These are phyloP conservation scores for Panagrolaimus sp. DNA, from an alignment of 1,140 invertebrate species.

Conservation along the genomic window DNA sequence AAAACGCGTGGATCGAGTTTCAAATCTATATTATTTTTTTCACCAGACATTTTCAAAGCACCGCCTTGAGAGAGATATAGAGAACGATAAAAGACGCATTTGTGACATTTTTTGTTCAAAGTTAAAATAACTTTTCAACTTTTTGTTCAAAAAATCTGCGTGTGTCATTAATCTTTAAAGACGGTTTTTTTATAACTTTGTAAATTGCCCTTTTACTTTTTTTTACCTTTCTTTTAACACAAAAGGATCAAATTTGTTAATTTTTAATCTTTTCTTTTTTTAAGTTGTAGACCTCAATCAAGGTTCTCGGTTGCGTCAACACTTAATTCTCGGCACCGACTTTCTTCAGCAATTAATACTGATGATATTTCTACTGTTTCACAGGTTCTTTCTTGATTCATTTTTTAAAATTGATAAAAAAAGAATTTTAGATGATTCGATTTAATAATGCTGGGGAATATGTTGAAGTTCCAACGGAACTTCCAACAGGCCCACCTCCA, in stretches of 20 bases:
- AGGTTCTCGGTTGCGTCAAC: conserved; percentile 10
- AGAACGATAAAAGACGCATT: no score
- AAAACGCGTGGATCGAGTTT: no score
- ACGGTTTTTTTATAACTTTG: not conserved
- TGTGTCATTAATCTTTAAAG: no score
- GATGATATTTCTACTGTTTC: conserved; percentile 10
- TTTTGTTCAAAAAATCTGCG: no score
- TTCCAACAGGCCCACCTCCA: not conserved
- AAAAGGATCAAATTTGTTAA: not conserved
- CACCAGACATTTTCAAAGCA: no score
- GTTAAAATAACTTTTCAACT: no score
- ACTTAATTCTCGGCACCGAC: not conserved
- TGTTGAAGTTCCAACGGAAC: conserved; percentile 2
- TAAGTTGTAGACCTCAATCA: conserved; percentile 5
- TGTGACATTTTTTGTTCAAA: no score
- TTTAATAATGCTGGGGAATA: conserved; percentile 16
- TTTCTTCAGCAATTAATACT: conserved; percentile 10
- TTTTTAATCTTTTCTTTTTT: not conserved
- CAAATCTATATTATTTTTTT: no score
- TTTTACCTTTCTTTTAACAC: not conserved
- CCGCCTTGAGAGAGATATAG: no score
- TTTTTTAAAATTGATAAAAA: not conserved
- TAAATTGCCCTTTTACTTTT: not conserved
- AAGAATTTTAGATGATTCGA: not conserved
- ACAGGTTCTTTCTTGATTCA: not conserved